Evolutionary conservation across 2,888 invertebrate species (phyloP).

Genomic region (Leptinotarsa juncta): DNA sequence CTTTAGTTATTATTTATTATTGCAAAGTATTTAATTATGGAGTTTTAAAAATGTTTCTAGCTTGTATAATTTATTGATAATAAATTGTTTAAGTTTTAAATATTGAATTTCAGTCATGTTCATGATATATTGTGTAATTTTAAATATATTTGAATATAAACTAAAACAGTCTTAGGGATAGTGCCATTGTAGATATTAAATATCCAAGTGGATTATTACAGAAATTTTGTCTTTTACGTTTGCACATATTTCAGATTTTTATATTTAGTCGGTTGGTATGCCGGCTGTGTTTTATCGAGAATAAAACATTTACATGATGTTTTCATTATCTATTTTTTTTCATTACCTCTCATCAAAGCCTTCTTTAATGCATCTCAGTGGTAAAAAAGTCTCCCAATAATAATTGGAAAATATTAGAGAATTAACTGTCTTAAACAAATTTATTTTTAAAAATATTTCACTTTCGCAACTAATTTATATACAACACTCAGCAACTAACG

Average conservation of each 20-base stretch:
- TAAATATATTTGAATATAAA: slow-evolving; percentile 19
- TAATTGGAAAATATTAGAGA: no score
- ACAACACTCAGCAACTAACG: no score
- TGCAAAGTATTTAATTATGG: slow-evolving; percentile 41
- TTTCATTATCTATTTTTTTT: slow-evolving; percentile 24
- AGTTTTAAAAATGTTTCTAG: slow-evolving; percentile 37
- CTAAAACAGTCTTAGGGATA: slow-evolving; percentile 49
- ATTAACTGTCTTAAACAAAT: no score
- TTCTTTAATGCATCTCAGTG: no score
- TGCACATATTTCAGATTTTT: slow-evolving; percentile 60
- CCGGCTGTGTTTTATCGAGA: slow-evolving; percentile 52
- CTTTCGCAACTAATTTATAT: no score
- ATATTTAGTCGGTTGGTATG: slow-evolving; percentile 57
- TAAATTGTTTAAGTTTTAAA: slow-evolving; percentile 39
- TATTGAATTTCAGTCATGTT: slow-evolving; percentile 51
- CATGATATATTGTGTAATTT: slow-evolving; percentile 23
- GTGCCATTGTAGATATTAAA: slow-evolving; percentile 60
- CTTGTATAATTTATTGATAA: slow-evolving; percentile 36
- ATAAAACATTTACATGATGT: slow-evolving; percentile 47
- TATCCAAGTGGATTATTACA: slow-evolving; percentile 40
- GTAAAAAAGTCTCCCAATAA: no score
- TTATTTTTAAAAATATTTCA: no score
- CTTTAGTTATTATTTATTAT: slow-evolving; percentile 48
- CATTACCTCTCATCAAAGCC: neutral
- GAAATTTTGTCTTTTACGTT: slow-evolving; percentile 48